These are phyloP conservation scores for Agrochola macilenta DNA, from an alignment of 2,888 invertebrate genomes.

Conservation along the genomic window DNA sequence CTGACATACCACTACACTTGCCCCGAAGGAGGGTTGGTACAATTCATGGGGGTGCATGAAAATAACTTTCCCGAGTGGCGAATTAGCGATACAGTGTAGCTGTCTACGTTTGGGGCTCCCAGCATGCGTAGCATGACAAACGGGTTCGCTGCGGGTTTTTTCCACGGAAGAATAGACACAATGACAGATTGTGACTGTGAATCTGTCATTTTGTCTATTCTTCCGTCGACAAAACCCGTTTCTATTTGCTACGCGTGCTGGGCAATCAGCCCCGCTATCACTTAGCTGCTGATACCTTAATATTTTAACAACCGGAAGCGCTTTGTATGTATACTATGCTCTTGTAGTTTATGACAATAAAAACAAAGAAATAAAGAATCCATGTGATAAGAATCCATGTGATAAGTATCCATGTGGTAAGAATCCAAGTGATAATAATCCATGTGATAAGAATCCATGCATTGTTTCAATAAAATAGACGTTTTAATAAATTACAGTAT, in stretches of 20 bases:
- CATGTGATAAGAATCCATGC: neutral
- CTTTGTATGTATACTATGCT: neutral
- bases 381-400: neutral
- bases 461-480: neutral
- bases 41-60: neutral
- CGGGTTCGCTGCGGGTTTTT: no score
- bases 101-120: neutral
- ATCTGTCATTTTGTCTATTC: no score
- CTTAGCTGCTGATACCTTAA: neutral
- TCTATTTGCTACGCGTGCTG: neutral
- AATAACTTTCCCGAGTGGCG: neutral
- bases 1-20: neutral
- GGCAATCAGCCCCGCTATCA: neutral
- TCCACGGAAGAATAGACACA: no score
- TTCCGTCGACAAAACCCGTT: no score
- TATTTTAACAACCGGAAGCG: no score
- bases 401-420: neutral
- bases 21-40: no score
- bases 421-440: neutral
- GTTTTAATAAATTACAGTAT: neutral
- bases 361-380: neutral
- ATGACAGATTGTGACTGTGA: no score
- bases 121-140: no score
- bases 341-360: neutral
- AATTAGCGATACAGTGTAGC: neutral